phyloP scores from a whole-genome alignment of 2,888 invertebrate genomes.

The Thereva unica region DNA sequence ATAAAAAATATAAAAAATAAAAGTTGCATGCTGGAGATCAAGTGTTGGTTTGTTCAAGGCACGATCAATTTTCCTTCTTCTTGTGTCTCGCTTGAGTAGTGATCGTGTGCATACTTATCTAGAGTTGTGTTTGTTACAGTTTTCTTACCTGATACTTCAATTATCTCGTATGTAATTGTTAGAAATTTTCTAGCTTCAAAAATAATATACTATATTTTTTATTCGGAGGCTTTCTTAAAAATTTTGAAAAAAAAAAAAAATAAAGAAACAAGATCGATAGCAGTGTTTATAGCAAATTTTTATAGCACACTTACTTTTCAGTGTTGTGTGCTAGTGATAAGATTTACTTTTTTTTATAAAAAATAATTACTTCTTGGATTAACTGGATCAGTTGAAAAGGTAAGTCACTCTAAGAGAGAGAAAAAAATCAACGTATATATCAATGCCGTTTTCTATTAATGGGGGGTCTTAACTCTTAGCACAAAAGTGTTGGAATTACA shows the following conservation, averaged over 20 bases:
- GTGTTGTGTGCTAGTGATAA: too few relatives aligned
- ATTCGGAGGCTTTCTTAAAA: not conserved
- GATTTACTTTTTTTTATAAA: too few relatives aligned
- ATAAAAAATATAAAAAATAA: too few relatives aligned
- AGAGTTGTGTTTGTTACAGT: constrained; percentile 22
- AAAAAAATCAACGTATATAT: not conserved
- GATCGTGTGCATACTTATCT: constrained; percentile 19
- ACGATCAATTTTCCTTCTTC: constrained; percentile 28
- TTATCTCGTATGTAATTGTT: constrained; percentile 15
- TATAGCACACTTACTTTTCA: too few relatives aligned
- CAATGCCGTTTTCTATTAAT: constrained; percentile 16
- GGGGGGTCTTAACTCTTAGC: constrained; percentile 2
- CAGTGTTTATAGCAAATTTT: too few relatives aligned
- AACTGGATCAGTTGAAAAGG: constrained; percentile 18
- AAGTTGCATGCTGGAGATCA: too few relatives aligned
- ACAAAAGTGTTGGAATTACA: not conserved
- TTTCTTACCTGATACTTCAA: constrained; percentile 10
- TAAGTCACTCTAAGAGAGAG: constrained; percentile 1
- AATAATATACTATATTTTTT: not conserved
- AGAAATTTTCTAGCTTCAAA: not conserved
- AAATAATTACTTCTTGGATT: constrained; percentile 4
- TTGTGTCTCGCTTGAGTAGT: constrained; percentile 11
- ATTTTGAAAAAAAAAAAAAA: not conserved
- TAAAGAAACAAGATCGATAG: not conserved
- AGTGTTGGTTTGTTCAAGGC: not conserved